Percentiles rank a stretch among this genome's conserved stretches.
phyloP scores from a whole-genome alignment of 2,113 vertebrate genomes.

The Leucoraja erinaceus region DNA sequence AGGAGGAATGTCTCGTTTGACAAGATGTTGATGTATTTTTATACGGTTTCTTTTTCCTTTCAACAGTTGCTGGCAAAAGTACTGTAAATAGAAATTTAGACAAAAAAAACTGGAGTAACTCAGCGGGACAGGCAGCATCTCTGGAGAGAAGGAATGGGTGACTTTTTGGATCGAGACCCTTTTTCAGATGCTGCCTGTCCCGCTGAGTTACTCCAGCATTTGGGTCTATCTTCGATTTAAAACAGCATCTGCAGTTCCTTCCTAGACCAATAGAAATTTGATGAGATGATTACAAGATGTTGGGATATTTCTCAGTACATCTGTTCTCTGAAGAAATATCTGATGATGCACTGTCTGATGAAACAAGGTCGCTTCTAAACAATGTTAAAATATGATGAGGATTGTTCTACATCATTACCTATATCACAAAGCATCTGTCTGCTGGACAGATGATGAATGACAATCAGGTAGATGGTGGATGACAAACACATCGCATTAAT shows the following conservation, averaged over 20 bases:
- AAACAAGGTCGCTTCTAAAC: neutral
- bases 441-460: neutral
- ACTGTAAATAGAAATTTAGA: too few relatives aligned
- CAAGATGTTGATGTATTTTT: neutral
- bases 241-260: too few relatives aligned
- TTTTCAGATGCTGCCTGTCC: too few relatives aligned
- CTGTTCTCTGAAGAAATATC: neutral
- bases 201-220: too few relatives aligned
- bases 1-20: neutral
- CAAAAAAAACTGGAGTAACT: too few relatives aligned
- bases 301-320: neutral
- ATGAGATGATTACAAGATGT: neutral
- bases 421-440: neutral
- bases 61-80: neutral
- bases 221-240: too few relatives aligned
- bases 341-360: neutral
- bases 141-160: too few relatives aligned
- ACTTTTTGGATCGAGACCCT: too few relatives aligned
- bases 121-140: too few relatives aligned
- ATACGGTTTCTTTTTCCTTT: neutral
- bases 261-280: neutral
- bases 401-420: neutral
- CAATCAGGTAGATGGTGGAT: neutral
- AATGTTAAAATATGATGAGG: neutral
- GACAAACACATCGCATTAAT: neutral